These are phyloP conservation scores for Xanthorhoe designata DNA, from an alignment of 2,888 invertebrate species.

Conservation along the genomic window DNA sequence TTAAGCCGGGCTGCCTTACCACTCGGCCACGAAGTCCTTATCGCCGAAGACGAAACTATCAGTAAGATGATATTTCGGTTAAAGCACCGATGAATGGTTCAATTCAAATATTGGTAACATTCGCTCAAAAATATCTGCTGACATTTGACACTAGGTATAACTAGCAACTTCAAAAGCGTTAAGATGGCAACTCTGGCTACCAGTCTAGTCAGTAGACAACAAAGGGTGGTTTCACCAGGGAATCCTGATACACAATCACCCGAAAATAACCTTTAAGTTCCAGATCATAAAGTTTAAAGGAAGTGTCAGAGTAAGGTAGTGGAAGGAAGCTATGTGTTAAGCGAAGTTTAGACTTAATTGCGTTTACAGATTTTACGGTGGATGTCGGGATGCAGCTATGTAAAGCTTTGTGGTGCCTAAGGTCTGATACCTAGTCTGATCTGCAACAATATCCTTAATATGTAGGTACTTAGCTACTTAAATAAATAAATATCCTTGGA, in stretches of 20 bases:
- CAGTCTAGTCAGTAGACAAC: constrained; percentile 81
- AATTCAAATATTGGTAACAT: too few species aligned
- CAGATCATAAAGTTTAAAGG: constrained; percentile 32
- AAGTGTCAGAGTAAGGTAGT: constrained; percentile 39
- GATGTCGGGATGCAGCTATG: constrained; percentile 45
- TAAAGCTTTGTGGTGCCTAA: constrained; percentile 2
- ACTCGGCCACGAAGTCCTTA: too few species aligned
- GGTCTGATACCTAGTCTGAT: neutral
- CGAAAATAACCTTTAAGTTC: constrained; percentile 48
- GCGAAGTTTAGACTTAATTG: constrained; percentile 78
- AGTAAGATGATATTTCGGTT: too few species aligned
- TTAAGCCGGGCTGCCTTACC: too few species aligned
- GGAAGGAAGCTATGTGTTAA: constrained; percentile 77
- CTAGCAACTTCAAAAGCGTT: too few species aligned
- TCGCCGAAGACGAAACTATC: too few species aligned
- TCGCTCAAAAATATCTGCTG: too few species aligned
- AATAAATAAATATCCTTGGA: too few species aligned
- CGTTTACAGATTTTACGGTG: constrained; percentile 77
- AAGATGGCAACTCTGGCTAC: constrained; percentile 3
- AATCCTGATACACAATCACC: constrained; percentile 36
- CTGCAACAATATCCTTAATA: neutral
- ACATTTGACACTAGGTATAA: too few species aligned
- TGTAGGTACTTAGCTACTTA: neutral
- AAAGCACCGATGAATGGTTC: too few species aligned
- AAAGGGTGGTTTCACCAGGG: constrained; percentile 71